These are phyloP conservation scores for Chaenocephalus aceratus DNA, from an alignment of 2,113 vertebrate genomes.

Conservation along the genomic window DNA sequence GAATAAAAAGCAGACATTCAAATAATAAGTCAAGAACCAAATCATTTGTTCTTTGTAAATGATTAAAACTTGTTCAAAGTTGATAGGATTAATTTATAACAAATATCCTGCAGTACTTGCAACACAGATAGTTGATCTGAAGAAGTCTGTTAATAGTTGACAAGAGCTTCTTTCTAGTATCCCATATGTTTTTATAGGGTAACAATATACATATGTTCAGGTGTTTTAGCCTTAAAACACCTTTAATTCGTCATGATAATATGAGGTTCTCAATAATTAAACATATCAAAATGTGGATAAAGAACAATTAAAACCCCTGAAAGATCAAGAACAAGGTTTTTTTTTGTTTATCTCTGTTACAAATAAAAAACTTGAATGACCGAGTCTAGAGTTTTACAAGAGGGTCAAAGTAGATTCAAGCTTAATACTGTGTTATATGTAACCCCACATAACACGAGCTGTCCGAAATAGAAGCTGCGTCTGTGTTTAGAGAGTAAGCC, in stretches of 20 bases:
- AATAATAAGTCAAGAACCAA: background rate
- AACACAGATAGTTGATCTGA: background rate
- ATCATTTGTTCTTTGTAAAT: background rate
- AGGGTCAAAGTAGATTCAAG: constrained; percentile 1
- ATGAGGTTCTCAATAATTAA: background rate
- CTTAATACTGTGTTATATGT: background rate
- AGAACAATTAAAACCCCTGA: background rate
- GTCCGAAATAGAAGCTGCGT: background rate
- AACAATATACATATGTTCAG: background rate
- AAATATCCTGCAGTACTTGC: background rate
- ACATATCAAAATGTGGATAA: background rate
- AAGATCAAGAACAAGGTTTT: too few relatives aligned
- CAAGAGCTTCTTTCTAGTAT: too few relatives aligned
- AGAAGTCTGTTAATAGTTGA: background rate
- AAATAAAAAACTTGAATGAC: background rate
- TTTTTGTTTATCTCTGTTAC: background rate
- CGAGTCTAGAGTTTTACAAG: background rate
- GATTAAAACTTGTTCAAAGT: background rate
- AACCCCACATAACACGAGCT: background rate
- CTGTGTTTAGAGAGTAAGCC: background rate
- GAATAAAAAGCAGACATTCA: background rate
- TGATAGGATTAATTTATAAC: background rate
- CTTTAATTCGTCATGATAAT: too few relatives aligned
- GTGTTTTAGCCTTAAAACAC: background rate
- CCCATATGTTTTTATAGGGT: too few relatives aligned